Evolutionary conservation across 2,113 vertebrate genomes (phyloP).

Genomic region (Thermophis baileyi): DNA sequence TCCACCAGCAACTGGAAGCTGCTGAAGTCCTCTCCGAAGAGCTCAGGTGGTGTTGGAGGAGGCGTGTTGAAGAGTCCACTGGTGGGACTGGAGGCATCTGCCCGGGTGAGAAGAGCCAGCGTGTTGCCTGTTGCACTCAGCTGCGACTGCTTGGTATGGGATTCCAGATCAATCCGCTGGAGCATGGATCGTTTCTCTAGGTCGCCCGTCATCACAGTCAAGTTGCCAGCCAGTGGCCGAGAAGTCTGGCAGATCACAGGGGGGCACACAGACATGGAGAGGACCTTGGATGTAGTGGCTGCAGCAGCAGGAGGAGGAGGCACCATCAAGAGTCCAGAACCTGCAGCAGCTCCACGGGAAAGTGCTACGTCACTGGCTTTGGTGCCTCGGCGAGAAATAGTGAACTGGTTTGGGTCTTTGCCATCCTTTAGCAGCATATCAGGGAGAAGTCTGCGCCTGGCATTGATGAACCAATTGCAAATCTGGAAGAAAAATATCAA

Average conservation of each 20-base stretch:
- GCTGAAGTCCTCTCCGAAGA: slow-evolving; percentile 88
- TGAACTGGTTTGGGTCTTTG: slow-evolving; percentile 93
- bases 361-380: slow-evolving; percentile 61
- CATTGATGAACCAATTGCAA: slow-evolving; percentile 99
- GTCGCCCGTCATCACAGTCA: slow-evolving; percentile 42
- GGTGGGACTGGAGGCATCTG: slow-evolving; percentile 72
- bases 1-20: slow-evolving; percentile 89
- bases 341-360: slow-evolving; percentile 50
- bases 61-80: slow-evolving; percentile 86
- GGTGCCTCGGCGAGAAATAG: slow-evolving; percentile 85
- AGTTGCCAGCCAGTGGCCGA: slow-evolving; percentile 35
- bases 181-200: slow-evolving; percentile 48
- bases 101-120: slow-evolving; percentile 64
- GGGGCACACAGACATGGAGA: slow-evolving; percentile 62
- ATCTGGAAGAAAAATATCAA: slow-evolving; percentile 72
- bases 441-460: slow-evolving; percentile 87
- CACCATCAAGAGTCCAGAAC: slow-evolving; percentile 61
- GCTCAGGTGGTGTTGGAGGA: slow-evolving; percentile 84
- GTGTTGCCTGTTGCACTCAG: slow-evolving; percentile 59
- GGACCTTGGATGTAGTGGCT: slow-evolving; percentile 49
- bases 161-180: slow-evolving; percentile 32
- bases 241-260: slow-evolving; percentile 59
- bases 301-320: slow-evolving; percentile 50
- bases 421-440: slow-evolving; percentile 93
- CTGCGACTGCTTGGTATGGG: slow-evolving; percentile 11